These are phyloP conservation scores for Arvicola amphibius DNA, from an alignment of 2,797 vertebrate genomes.

Conservation along the genomic window DNA sequence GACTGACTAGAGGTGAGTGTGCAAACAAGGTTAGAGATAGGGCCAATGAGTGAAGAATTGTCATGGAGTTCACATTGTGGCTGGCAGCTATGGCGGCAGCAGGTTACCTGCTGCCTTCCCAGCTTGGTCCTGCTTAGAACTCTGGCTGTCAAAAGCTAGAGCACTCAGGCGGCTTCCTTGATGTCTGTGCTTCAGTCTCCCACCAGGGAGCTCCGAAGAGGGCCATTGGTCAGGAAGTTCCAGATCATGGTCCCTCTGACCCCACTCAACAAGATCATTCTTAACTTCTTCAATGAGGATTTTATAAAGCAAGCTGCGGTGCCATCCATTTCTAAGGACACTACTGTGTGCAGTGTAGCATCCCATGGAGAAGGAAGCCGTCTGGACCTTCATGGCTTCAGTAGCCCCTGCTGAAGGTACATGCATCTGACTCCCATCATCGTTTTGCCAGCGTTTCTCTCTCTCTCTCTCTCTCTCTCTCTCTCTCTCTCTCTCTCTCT, in stretches of 20 bases:
- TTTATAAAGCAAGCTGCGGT: neutral
- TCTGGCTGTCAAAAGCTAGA: neutral
- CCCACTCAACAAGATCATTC: neutral
- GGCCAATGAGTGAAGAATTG: neutral
- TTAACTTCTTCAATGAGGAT: neutral
- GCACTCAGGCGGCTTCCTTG: neutral
- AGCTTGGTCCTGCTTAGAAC: neutral
- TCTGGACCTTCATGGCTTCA: neutral
- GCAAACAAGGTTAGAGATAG: neutral
- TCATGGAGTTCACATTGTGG: neutral
- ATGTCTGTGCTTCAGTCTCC: neutral
- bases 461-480: too few relatives aligned
- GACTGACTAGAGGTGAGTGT: neutral
- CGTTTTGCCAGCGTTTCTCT: neutral
- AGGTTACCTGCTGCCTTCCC: neutral
- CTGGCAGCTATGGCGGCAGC: neutral
- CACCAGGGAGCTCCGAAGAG: neutral
- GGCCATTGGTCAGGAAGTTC: neutral
- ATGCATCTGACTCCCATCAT: too few relatives aligned
- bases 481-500: too few relatives aligned
- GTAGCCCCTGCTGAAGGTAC: neutral
- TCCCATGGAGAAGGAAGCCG: fast-evolving
- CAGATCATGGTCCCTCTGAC: neutral
- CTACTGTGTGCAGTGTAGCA: neutral
- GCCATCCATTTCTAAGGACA: neutral